Conservation (phyloP, 2,888 invertebrate species). For the Sarcophaga carnaria region DNA sequence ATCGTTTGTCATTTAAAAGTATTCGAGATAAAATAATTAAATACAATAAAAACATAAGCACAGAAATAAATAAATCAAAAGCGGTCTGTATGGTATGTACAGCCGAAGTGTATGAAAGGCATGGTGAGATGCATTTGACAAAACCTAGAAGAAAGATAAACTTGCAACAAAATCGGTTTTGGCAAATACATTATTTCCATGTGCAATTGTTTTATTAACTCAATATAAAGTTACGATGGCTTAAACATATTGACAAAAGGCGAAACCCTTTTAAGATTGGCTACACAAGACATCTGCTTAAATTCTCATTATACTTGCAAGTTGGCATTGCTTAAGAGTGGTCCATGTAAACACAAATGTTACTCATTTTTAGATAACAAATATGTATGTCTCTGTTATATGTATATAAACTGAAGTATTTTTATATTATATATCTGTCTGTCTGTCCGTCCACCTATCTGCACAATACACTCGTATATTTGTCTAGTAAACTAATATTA, state of each 20-base stretch:
- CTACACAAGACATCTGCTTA: slow-evolving; percentile 46
- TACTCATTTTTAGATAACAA: too few species aligned
- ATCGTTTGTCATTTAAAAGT: background rate
- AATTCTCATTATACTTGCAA: slow-evolving; percentile 49
- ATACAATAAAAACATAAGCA: too few species aligned
- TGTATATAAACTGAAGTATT: slow-evolving; percentile 23
- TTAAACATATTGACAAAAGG: background rate
- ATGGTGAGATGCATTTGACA: too few species aligned
- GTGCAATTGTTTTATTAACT: too few species aligned
- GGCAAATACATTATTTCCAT: too few species aligned
- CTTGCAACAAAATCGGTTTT: too few species aligned
- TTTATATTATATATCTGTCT: slow-evolving; percentile 7
- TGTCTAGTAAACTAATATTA: slow-evolving; percentile 62
- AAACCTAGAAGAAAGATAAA: too few species aligned
- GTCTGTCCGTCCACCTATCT: background rate
- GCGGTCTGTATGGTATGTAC: too few species aligned
- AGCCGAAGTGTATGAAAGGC: too few species aligned
- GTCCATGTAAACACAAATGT: too few species aligned
- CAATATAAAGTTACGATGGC: slow-evolving; percentile 4
- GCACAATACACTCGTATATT: background rate
- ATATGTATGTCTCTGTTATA: background rate
- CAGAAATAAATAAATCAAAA: too few species aligned
- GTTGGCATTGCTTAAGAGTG: background rate
- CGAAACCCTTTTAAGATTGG: slow-evolving; percentile 29
- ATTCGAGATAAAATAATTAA: background rate